These are phyloP conservation scores for western clawed frog (Xenopus tropicalis) DNA, from an alignment of 2,113 vertebrate species.

Conservation along the genomic window UCB_Xtro_10.0 CM004446.2:20272501-20273000, in stretches of 20 bases:
- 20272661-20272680: constrained; percentile 4
- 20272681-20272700: constrained; percentile 10
- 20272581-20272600: no score
- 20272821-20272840: neutral
- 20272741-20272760: constrained; percentile 28
- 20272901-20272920: constrained; percentile 14
- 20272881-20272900: constrained; percentile 15
- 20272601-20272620: no score
- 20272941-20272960: constrained; percentile 23
- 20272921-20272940: constrained; percentile 45
- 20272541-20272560: no score
- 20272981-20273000: neutral
- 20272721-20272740: constrained; percentile 15
- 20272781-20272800: constrained; percentile 8
- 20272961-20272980: constrained; percentile 29
- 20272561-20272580: no score
- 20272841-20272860: neutral
- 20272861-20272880: constrained; percentile 14
- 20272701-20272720: constrained; percentile 17
- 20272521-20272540: no score
- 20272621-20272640: no score
- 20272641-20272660: neutral
- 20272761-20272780: constrained; percentile 31
- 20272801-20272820: constrained; percentile 30
- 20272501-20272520: no score